phyloP scores from a whole-genome alignment of 1,140 invertebrate species.

The Daktulosphaira vitifoliae region DNA sequence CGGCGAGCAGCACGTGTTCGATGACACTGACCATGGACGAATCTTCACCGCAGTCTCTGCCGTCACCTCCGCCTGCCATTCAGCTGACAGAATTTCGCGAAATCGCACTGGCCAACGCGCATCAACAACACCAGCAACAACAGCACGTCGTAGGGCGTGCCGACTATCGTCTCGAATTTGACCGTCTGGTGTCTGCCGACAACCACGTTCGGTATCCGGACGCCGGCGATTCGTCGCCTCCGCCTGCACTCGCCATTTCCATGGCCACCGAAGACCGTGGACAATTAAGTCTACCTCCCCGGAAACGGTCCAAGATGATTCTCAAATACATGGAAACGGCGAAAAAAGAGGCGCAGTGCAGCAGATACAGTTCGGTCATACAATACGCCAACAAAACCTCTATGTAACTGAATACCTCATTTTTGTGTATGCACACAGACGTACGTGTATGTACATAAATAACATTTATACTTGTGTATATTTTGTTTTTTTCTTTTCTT shows the following conservation, averaged over 20 bases:
- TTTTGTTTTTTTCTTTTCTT: neutral
- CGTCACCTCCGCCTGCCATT: neutral
- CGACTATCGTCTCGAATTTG: slow-evolving; percentile 38
- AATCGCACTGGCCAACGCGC: too few species aligned
- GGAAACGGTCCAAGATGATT: slow-evolving; percentile 69
- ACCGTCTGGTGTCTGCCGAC: slow-evolving; percentile 42
- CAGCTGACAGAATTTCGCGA: too few species aligned
- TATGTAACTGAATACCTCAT: slow-evolving; percentile 6
- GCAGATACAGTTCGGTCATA: slow-evolving; percentile 67
- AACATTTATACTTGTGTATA: neutral
- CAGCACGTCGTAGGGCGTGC: too few species aligned
- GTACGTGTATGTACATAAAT: too few species aligned
- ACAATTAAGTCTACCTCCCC: slow-evolving; percentile 58
- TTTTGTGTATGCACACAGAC: neutral
- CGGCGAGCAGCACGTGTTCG: slow-evolving; percentile 41
- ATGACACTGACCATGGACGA: slow-evolving; percentile 36
- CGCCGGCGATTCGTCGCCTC: too few species aligned
- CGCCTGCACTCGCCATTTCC: slow-evolving; percentile 52
- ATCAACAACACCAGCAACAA: too few species aligned
- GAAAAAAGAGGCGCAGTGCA: slow-evolving; percentile 44
- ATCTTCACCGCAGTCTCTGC: slow-evolving; percentile 36
- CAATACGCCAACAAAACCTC: slow-evolving; percentile 63
- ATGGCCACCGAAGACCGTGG: slow-evolving; percentile 48
- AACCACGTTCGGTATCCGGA: slow-evolving; percentile 40
- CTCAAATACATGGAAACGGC: slow-evolving; percentile 56